Evolutionary conservation across 2,888 invertebrate genomes (phyloP), one percentile per base, ranked within the genome.

Genomic region (Brachypterus glaber): DNA sequence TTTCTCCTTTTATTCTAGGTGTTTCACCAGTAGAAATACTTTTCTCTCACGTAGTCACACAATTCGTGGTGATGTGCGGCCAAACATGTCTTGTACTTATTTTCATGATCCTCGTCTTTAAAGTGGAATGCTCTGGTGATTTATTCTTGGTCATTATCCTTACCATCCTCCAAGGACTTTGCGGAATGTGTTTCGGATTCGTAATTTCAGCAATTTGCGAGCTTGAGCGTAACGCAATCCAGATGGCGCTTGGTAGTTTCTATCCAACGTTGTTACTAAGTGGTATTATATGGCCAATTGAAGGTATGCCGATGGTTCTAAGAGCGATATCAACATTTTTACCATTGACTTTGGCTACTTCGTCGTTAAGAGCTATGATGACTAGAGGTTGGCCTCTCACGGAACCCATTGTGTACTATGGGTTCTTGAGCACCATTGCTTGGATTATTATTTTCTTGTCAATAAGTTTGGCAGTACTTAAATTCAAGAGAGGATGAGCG

Each of bases 141-240:
- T 76, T 93, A 33, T 71, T 80, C 35, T 82, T 82, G 69, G 91
- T 93, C 11, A 74, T 93, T 45, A 70, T 87, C 47, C 69, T 93
- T 18, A 91, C 92, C 1, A 73, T 95, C 48, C 69, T 92, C 45
- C 92, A 93, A 67, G 93, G 85, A 47, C 76, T 92, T 25, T 91
- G 92, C 63, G 95, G 95, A 51, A 95, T 95, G 95, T 89, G 91
- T 59, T 90, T 92, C 68, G 95, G 95, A 40, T 89, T 93, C 66
- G 82, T 93, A 31, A 91, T 93, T 54, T 92, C 92, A 0, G 86
- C 91, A 1, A 78, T 91, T 25, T 92, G 92, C 68, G 89, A 89
- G 60, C 70, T 91, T 45, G 93, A 93, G 63, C 74, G 89, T 32
- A 90, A 91, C 67, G 92, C 93, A 26, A 92, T 93, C 60, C 92